Evolutionary conservation across 2,797 vertebrate species (phyloP).

Genomic region (Semaprochilodus insignis): DNA sequence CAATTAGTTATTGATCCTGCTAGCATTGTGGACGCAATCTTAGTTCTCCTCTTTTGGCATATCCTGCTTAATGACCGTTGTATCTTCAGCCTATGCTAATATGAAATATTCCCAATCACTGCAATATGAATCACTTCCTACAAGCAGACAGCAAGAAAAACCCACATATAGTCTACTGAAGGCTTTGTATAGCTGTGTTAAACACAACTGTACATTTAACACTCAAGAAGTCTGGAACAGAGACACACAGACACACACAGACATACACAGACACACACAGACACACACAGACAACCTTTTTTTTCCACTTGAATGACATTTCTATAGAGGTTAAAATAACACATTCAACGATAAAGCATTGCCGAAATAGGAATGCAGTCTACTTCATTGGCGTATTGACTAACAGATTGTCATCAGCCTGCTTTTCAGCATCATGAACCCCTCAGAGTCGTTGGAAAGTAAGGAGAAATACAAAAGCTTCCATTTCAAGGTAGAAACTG

Average conservation of each 20-base stretch:
- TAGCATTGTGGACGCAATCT: not conserved
- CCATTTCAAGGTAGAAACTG: conserved; percentile 33
- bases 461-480: conserved; percentile 42
- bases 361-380: not conserved
- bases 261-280: no score
- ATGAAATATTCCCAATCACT: not conserved
- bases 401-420: conserved; percentile 44
- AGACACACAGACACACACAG: not conserved
- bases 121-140: not conserved
- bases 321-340: conserved; percentile 38
- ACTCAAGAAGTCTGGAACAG: not conserved
- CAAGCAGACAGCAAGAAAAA: not conserved
- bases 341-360: not conserved
- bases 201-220: no score
- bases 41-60: not conserved
- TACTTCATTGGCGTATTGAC: conserved; percentile 28
- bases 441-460: not conserved
- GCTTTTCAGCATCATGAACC: conserved; percentile 37
- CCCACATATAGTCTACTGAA: no score
- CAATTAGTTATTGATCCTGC: conserved; percentile 1
- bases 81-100: not conserved
- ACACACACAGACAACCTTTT: not conserved
- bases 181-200: no score
- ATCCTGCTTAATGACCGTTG: not conserved
- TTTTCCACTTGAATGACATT: not conserved